Evolutionary conservation across 2,888 invertebrate species (phyloP), one percentile per base, ranked within the genome.

Genomic region (Neelides folsomi): DNA sequence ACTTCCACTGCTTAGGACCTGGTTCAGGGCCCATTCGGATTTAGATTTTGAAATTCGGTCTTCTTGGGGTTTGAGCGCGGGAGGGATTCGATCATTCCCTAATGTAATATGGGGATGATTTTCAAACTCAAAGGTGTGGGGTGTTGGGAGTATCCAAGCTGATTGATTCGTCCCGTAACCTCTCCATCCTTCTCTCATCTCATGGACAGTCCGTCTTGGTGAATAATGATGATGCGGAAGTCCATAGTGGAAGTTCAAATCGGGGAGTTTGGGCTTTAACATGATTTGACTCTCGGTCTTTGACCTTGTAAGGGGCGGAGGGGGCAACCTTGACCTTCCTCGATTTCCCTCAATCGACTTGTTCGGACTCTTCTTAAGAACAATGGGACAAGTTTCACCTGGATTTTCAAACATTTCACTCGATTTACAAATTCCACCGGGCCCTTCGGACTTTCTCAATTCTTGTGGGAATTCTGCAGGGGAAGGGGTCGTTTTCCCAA

Each of bases 241-340:
- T 4, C n/a, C n/a, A 34, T 9, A 20, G 16, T 15, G 18, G 34
- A 45, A 19, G 45, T 45, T 34, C 13, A n/a, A 19, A 9, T 15
- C 15, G 13, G 42, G 18, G 16, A 19, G 4, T 27, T 45, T 13
- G 12, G 12, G n/a, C 16, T 59, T 61, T 20, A 63, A 56, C 12
- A 63, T 50, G 15, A 62, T 51, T 47, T 63, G 60, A 36, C 60
- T 61, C 47, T 63, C 63, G 15, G 63, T 63, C 48, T 63, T 63
- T 1, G 63, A 63, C 39, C 53, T 43, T 37, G 39, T 37, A 1
- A 53, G 49, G 1, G 39, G 34, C 34, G 37, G 52, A 43, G 47
- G 52, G 18, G 48, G 41, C 40, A 18, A 39, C 7, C 27, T 27
- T 35, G 27, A 13, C 15, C 12, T 38, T 44, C 39, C 45, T 39